Base-by-base conservation (phyloP, 2,888 invertebrate genomes). In the Trachelus iudaicus region DNA sequence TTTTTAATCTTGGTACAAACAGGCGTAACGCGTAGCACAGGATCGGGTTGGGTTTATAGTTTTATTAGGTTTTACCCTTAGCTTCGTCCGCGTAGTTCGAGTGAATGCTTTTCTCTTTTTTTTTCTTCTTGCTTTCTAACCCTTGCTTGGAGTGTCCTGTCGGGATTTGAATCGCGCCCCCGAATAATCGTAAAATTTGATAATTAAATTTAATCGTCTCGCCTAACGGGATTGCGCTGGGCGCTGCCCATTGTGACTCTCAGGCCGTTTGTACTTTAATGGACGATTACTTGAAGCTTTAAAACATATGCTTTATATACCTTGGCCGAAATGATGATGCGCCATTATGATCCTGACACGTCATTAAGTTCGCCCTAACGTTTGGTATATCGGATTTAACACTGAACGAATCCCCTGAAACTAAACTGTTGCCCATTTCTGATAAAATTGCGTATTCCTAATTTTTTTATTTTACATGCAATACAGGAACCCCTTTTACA, bases 161-260 rank as follows among this genome's bases (percentile, higher is more conserved):
- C 75, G 68, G 76, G 40, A 69, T 76, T 69, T 75, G 71, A 71
- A 80, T 73, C 75, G 86, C 88, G 85, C 86, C 84, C 86, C 82
- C 85, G 81, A 87, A 87, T 89, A 90, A 90, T 91, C 90, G 89
- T 91, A 89, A 90, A 91, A 86, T 89, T 87, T 87, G 88, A 89
- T 91, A 90, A 90, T 91, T 89, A 91, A 91, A 91, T 90, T 91
- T 90, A 90, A 91, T 90, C 89, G 89, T 85, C 76, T 77, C 81
- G 79, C 81, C 80, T 80, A 80, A 82, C 79, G 77, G 23, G 56
- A 56, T 56, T 56, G 56, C 56, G 81, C 80, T 76, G 76, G 78
- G 79, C 82, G 77, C 81, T 83, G 86, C 85, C 86, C 87, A 88
- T 88, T 89, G 87, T 87, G 82, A 79, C 82, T 79, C 76, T 73